Evolutionary conservation across 2,888 invertebrate genomes (phyloP).

Genomic region (Serrognathus titanus): DNA sequence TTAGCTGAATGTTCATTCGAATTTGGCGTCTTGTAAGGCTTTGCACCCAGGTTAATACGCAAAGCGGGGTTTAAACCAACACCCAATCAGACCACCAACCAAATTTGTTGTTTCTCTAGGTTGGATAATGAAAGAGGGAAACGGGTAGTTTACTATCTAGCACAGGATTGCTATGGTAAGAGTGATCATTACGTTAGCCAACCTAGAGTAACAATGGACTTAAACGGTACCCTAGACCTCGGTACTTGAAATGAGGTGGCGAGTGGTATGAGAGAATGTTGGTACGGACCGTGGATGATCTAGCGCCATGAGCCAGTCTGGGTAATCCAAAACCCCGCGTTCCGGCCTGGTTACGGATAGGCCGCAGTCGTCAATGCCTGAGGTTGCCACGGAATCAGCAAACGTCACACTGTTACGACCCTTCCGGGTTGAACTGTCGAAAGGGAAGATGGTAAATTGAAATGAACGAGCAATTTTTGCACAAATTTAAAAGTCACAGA

Average conservation of each 20-base stretch:
- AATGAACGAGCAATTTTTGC: background rate
- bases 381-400: slow-evolving; percentile 39
- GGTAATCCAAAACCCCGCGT: slow-evolving; percentile 58
- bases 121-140: slow-evolving; percentile 3
- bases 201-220: slow-evolving; percentile 12
- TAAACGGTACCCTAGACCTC: slow-evolving; percentile 8
- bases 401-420: slow-evolving; percentile 47
- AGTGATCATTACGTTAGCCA: slow-evolving; percentile 4
- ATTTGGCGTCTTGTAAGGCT: slow-evolving; percentile 5
- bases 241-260: slow-evolving; percentile 11
- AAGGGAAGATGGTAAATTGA: slow-evolving; percentile 8
- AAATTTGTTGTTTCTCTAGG: slow-evolving; percentile 10
- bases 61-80: slow-evolving; percentile 32
- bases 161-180: background rate
- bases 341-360: slow-evolving; percentile 55
- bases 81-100: slow-evolving; percentile 39
- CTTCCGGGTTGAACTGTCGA: slow-evolving; percentile 36
- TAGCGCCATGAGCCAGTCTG: slow-evolving; percentile 53
- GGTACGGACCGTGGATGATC: slow-evolving; percentile 37
- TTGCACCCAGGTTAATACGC: slow-evolving; percentile 20
- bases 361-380: slow-evolving; percentile 52
- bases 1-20: slow-evolving; percentile 2
- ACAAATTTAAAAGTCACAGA: too few relatives aligned
- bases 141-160: background rate
- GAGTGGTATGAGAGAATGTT: slow-evolving; percentile 41